Conservation (phyloP, 1,140 invertebrate genomes). For the Reticulitermes speratus region DNA sequence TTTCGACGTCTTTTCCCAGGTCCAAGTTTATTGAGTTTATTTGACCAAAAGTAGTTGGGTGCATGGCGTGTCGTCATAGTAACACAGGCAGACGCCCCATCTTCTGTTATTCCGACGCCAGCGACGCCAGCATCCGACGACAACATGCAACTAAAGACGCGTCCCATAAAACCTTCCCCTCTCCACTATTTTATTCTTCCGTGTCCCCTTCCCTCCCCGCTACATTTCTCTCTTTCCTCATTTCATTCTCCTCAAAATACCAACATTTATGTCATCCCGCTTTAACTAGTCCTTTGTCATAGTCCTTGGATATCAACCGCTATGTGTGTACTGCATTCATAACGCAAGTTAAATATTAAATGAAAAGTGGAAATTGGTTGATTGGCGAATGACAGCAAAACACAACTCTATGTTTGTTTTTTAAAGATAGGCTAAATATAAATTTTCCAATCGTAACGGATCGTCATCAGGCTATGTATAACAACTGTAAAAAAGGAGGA, state of each 20-base stretch:
- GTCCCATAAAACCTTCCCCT: conserved; percentile 1
- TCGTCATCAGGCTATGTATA: too few relatives aligned
- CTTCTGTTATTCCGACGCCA: conserved; percentile 7
- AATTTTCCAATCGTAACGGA: too few relatives aligned
- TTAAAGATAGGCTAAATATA: too few relatives aligned
- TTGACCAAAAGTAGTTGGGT: conserved; percentile 6
- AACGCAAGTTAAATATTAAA: not conserved
- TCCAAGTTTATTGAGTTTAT: conserved; percentile 16
- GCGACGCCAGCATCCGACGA: not conserved
- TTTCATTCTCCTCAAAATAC: not conserved
- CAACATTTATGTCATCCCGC: not conserved
- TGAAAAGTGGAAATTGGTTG: not conserved
- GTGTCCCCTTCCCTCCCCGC: not conserved
- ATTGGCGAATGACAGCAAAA: too few relatives aligned
- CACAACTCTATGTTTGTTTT: too few relatives aligned
- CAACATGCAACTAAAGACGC: conserved; percentile 15
- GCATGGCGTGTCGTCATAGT: not conserved
- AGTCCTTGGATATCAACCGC: not conserved
- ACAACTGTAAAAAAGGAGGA: too few relatives aligned
- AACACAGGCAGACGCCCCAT: not conserved
- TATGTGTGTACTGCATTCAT: not conserved
- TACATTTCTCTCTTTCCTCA: not conserved
- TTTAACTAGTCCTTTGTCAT: not conserved
- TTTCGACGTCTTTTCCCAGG: not conserved
- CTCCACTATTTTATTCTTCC: not conserved